phyloP scores from a whole-genome alignment of 2,888 invertebrate species.

The Erannis defoliaria region DNA sequence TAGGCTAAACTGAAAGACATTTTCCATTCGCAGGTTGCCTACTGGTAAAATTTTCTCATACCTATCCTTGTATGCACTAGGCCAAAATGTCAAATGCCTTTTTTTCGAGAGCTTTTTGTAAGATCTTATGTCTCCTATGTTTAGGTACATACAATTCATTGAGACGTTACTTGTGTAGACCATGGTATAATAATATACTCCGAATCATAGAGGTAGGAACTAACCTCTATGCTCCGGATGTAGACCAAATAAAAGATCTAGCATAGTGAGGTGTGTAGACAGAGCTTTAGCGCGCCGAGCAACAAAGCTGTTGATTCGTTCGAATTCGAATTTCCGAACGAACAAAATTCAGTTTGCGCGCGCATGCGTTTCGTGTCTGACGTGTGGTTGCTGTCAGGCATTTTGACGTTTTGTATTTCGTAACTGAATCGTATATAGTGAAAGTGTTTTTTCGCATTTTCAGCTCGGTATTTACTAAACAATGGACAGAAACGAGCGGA shows the following conservation, averaged over 20 bases:
- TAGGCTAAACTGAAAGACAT: no score
- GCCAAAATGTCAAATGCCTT: no score
- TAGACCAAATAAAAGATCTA: neutral
- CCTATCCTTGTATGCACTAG: no score
- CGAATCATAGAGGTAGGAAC: no score
- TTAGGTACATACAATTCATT: no score
- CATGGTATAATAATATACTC: no score
- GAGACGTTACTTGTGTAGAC: no score
- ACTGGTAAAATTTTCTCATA: no score
- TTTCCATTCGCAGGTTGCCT: no score
- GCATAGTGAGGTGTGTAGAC: neutral
- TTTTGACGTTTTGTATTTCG: constrained; percentile 67
- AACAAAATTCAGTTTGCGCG: constrained; percentile 68
- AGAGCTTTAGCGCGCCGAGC: constrained; percentile 18
- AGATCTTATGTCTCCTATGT: no score
- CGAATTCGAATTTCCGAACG: constrained; percentile 49
- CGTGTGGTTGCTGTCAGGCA: constrained; percentile 58
- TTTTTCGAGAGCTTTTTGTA: no score
- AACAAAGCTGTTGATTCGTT: constrained; percentile 44
- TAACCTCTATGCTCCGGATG: no score
- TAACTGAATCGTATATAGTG: constrained; percentile 60
- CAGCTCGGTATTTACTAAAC: constrained; percentile 50
- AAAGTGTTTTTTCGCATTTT: constrained; percentile 53
- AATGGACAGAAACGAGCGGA: constrained; percentile 80
- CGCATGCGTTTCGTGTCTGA: constrained; percentile 77